Percentiles rank a stretch among this genome's conserved stretches.
Evolutionary conservation across 2,797 vertebrate species (phyloP).

Genomic region (Aplochiton taeniatus): DNA sequence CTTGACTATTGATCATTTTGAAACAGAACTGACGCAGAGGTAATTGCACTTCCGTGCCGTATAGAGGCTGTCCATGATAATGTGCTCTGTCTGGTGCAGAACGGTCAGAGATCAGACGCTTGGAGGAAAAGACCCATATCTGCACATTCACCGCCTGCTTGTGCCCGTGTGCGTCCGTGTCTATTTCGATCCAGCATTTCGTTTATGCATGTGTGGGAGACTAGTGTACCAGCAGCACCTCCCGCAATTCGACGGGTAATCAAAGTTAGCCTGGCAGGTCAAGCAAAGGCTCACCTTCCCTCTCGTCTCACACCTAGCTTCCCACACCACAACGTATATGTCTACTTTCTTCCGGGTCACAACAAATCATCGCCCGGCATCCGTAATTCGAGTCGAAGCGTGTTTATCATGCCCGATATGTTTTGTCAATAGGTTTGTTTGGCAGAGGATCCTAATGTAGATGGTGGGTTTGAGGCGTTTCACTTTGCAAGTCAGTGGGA

Average conservation of each 20-base stretch:
- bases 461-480: slow-evolving; percentile 22
- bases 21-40: no score
- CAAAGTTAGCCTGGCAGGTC: slow-evolving; percentile 30
- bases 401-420: slow-evolving; percentile 30
- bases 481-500: slow-evolving; percentile 8
- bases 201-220: slow-evolving; percentile 34
- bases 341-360: slow-evolving; percentile 19
- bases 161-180: slow-evolving; percentile 17
- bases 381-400: slow-evolving; percentile 35
- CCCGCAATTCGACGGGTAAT: slow-evolving; percentile 45
- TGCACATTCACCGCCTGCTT: slow-evolving; percentile 22
- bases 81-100: slow-evolving; percentile 13
- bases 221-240: slow-evolving; percentile 25
- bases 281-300: slow-evolving; percentile 11
- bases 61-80: no score
- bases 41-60: no score
- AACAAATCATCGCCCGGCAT: slow-evolving; percentile 25
- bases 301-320: slow-evolving; percentile 32
- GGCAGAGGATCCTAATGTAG: slow-evolving; percentile 26
- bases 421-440: slow-evolving; percentile 35
- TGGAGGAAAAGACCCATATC: slow-evolving; percentile 27
- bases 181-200: slow-evolving; percentile 29
- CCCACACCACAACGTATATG: slow-evolving; percentile 28
- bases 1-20: no score
- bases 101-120: slow-evolving; percentile 17